Percentiles rank a stretch among this genome's conserved stretches.
Evolutionary conservation across 2,797 vertebrate genomes (phyloP).

Genomic region (Tolypeutes matacus): DNA sequence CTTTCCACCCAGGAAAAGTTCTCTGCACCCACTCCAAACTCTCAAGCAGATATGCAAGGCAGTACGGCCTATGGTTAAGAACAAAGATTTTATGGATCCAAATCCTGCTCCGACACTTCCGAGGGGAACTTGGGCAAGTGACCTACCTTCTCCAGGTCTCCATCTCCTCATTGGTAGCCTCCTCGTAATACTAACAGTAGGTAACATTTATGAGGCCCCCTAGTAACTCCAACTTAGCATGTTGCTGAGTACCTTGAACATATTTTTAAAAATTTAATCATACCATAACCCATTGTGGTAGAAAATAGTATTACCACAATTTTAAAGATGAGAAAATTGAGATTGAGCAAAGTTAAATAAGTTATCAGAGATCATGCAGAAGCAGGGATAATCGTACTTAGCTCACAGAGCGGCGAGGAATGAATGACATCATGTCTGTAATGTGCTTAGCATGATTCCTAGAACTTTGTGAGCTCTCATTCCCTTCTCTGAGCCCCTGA

Average conservation of each 20-base stretch:
- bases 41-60: background rate
- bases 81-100: background rate
- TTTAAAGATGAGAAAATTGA: constrained; percentile 76
- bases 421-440: constrained; percentile 79
- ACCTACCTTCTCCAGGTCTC: background rate
- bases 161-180: background rate
- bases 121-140: background rate
- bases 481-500: constrained; percentile 48
- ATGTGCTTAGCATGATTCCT: constrained; percentile 25
- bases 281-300: background rate
- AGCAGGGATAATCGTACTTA: constrained; percentile 65
- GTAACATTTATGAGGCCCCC: background rate
- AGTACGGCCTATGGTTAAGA: background rate
- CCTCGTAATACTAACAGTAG: background rate
- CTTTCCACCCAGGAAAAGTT: background rate
- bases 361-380: constrained; percentile 42
- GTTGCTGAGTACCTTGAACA: background rate
- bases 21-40: background rate
- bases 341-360: constrained; percentile 18
- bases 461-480: background rate
- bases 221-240: background rate
- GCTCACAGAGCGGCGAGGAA: constrained; percentile 60
- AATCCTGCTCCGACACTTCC: background rate
- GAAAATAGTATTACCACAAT: background rate
- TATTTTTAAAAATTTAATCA: background rate